Base-by-base conservation (phyloP, 2,888 invertebrate genomes). In the Melinopterus prodromus region DNA sequence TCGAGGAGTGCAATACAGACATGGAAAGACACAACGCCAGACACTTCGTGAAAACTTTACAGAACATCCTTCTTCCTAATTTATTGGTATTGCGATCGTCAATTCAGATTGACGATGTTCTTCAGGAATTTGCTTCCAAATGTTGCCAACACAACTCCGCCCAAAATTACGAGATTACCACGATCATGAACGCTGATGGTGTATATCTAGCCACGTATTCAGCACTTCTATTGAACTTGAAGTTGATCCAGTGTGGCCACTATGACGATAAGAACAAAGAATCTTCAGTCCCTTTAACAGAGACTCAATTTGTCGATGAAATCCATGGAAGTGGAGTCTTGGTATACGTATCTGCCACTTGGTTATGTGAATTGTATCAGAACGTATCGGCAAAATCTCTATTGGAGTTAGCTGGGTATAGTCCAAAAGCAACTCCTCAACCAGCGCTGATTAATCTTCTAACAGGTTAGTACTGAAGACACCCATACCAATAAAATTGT, bases 161-260 rank as follows among this genome's bases (percentile, higher is more conserved):
- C 2, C 89, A 89, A 85, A 92, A 91, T 0, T 92, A 93, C 1
- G 92, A 93, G 71, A 92, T 93, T 4, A 90, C 93, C 1, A 94
- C 94, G 69, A 95, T 97, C 72, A 95, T 98, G 91, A 98, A 98
- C 89, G 98, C 98, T 0, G 98, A 98, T 89, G 98, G 98, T 26
- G 95, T 98, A 70, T 98, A 98, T 87, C 90, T 98, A 82, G 96
- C 98, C 0, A 96, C 97, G 0, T 97, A 97, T 87, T 94, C 97
- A 0, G 95, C 97, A 0, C 89, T 98, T 26, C 89, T 96, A 72
- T 90, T 98, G 0, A 97, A 96, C 86, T 90, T 97, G 80, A 96
- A 95, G 86, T 92, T 98, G 26, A 93, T 95, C 76, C 92, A 94
- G 81, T 91, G 92, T 70, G 94, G 95, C 77, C 97, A 95, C 89